Base-by-base conservation (phyloP, 92 coral and sea anemone species). In the Porites lobata region DNA sequence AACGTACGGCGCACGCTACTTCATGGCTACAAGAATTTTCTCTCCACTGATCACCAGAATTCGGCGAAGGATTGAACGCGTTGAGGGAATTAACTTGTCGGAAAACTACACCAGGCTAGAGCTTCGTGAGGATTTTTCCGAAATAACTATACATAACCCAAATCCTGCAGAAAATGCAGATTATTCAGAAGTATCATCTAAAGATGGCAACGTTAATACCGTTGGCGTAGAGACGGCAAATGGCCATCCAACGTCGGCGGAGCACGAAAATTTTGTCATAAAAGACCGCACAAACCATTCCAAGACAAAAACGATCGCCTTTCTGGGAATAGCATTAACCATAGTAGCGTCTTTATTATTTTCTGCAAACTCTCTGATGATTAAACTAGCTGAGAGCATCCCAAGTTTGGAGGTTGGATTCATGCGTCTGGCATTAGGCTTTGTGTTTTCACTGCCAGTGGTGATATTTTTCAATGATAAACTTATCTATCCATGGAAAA, bases 351-450 rank as follows among this genome's bases (percentile, higher is more conserved):
- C 89, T 2, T 64, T 78, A 18, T 53, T 90, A 12, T 70, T 85
- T 81, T 86, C 92, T 17, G 71, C 71, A 10, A 64, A 85, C 8
- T 70, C 80, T 12, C 64, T 90, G 26, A 47, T 90, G 57, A 74
- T 79, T 24, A 90, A 90, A 86, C 88, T 90, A 20, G 92, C 92
- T 32, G 70, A 77, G n/a, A 84, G 89, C 51, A 64, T 93, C 21
- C 96, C 96, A 0, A 80, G 76, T 21, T 73, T 93, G 26, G 96
- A 93, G 71, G 85, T 90, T 63, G 85, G 76, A 47, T 76, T 76
- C 82, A 88, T 91, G 18, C 62, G 93, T 53, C 62, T 84, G 50
- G 43, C 65, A 4, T 69, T 91, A 9, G 86, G 84, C 24, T 83
- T 92, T 14, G 66, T 89, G 3, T 74, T 89, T 22, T 79, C 89